A percentile compares a stretch with the other conserved stretches of the same genome.
phyloP scores from a whole-genome alignment of 35 echinoderm and acorn worm genomes.

The Ptychodera flava region DNA sequence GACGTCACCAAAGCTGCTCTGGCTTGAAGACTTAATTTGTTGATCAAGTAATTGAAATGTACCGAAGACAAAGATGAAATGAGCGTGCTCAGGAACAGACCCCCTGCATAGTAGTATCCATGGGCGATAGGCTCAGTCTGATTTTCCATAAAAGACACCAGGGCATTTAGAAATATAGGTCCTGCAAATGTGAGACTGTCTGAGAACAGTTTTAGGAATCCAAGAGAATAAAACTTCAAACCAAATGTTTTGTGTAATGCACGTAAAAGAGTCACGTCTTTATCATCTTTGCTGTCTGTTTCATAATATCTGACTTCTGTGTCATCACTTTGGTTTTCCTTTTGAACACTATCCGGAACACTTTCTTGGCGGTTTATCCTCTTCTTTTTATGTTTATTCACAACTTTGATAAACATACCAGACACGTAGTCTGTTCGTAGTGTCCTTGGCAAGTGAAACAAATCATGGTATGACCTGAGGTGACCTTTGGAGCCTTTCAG shows the following conservation, averaged over 20 bases:
- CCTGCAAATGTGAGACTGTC: constrained; percentile 73
- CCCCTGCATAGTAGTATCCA: constrained; percentile 81
- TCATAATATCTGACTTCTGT: constrained; percentile 12
- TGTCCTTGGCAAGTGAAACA: constrained; percentile 69
- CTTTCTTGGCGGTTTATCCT: background rate
- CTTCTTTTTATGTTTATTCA: constrained; percentile 6
- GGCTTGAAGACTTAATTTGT: constrained; percentile 62
- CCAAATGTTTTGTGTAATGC: constrained; percentile 73
- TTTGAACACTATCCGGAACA: constrained; percentile 9
- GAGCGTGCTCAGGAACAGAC: constrained; percentile 64
- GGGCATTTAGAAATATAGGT: constrained; percentile 70
- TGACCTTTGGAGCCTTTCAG: constrained; percentile 71
- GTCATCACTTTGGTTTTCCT: constrained; percentile 4
- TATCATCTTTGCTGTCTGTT: constrained; percentile 15
- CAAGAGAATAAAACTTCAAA: constrained; percentile 57
- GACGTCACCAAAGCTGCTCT: constrained; percentile 72
- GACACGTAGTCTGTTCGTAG: constrained; percentile 38
- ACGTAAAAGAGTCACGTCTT: constrained; percentile 42
- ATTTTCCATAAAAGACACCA: constrained; percentile 84
- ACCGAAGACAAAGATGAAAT: constrained; percentile 54
- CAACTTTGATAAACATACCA: constrained; percentile 45
- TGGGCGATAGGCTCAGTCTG: constrained; percentile 22
- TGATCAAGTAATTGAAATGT: constrained; percentile 88
- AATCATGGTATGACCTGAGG: constrained; percentile 51
- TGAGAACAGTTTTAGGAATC: constrained; percentile 71